phyloP scores from a whole-genome alignment of 2,888 invertebrate genomes.

The Eledona agricola region DNA sequence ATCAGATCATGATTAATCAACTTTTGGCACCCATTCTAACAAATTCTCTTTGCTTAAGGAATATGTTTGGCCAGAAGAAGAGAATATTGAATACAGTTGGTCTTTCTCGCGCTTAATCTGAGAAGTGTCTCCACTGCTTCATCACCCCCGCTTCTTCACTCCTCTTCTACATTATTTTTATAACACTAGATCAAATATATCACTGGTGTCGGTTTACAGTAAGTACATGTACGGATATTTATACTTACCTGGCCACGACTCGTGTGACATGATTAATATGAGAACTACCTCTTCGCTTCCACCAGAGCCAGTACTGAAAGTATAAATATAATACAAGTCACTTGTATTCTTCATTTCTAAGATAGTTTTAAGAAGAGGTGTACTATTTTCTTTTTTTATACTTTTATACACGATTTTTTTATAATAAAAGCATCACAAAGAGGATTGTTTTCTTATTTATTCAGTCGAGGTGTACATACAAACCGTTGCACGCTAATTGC shows the following conservation, averaged over 20 bases:
- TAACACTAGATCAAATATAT: slow-evolving; percentile 29
- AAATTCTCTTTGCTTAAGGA: slow-evolving; percentile 58
- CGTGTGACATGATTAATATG: not conserved
- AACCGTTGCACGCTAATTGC: slow-evolving; percentile 26
- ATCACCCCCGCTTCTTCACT: slow-evolving; percentile 40
- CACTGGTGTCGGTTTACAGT: slow-evolving; percentile 40
- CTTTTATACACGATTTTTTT: slow-evolving; percentile 37
- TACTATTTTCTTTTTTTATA: slow-evolving; percentile 57
- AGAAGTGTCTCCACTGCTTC: slow-evolving; percentile 46
- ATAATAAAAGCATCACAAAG: slow-evolving; percentile 42
- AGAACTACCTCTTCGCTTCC: slow-evolving; percentile 19
- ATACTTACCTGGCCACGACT: slow-evolving; percentile 28
- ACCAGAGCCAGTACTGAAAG: slow-evolving; percentile 29
- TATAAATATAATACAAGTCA: slow-evolving; percentile 32
- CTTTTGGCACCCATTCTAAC: slow-evolving; percentile 35
- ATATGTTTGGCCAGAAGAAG: slow-evolving; percentile 57
- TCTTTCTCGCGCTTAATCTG: slow-evolving; percentile 54
- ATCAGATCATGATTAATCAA: slow-evolving; percentile 33
- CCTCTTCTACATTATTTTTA: slow-evolving; percentile 37
- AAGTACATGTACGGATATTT: slow-evolving; percentile 39
- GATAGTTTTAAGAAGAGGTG: slow-evolving; percentile 51
- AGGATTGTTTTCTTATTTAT: slow-evolving; percentile 37
- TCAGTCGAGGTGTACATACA: slow-evolving; percentile 19
- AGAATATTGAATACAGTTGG: slow-evolving; percentile 55
- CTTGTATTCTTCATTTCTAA: slow-evolving; percentile 29